A percentile compares a stretch with the other conserved stretches of the same genome.
Conservation (phyloP, 2,888 invertebrate genomes). For the Microchrysa polita region DNA sequence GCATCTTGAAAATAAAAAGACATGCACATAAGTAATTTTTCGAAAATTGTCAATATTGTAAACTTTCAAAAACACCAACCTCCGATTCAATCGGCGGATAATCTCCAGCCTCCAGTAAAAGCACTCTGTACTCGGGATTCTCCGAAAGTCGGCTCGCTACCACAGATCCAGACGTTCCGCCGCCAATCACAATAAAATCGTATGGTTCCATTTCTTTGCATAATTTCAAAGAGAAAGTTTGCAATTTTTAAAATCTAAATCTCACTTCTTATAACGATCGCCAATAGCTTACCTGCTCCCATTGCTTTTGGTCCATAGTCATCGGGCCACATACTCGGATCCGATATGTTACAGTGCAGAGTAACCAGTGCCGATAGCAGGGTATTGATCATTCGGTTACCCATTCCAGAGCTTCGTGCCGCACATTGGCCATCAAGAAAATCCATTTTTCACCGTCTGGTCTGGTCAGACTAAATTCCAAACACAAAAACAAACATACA, state of each 20-base stretch:
- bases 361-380: conserved; percentile 69
- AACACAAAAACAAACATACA: not conserved
- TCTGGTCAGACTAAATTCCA: not conserved
- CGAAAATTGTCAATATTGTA: too few species aligned
- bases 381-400: conserved; percentile 66
- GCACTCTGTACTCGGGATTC: conserved; percentile 62
- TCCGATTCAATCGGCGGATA: conserved; percentile 58
- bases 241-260: too few species aligned
- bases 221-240: not conserved
- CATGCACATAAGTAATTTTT: too few species aligned
- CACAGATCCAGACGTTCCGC: conserved; percentile 82
- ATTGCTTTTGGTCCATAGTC: conserved; percentile 60
- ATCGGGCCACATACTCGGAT: conserved; percentile 67
- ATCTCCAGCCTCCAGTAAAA: conserved; percentile 67
- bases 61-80: conserved; percentile 32
- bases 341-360: conserved; percentile 69
- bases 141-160: conserved; percentile 66
- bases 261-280: too few species aligned
- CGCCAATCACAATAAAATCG: conserved; percentile 87
- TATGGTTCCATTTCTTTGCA: conserved; percentile 68
- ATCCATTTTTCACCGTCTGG: conserved; percentile 12
- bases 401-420: conserved; percentile 55
- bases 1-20: conserved; percentile 24
- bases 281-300: not conserved
- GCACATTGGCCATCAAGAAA: conserved; percentile 50